Conservation (phyloP, 2,113 vertebrate species). For the Leptocoma aspasia region DNA sequence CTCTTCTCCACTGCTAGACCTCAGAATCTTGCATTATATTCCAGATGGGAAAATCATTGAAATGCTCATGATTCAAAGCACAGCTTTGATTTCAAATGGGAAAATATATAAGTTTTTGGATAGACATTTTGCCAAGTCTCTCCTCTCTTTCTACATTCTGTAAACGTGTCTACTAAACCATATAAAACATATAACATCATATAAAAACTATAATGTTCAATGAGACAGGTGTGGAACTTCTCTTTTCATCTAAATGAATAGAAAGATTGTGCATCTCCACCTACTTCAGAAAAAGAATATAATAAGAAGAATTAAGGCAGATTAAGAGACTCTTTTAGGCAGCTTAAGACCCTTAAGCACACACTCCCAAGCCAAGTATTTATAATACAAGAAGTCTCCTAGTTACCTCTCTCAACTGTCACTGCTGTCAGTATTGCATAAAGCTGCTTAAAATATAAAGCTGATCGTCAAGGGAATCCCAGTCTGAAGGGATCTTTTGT, state of each 20-base stretch:
- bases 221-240: background rate
- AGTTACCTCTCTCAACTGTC: slow-evolving; percentile 32
- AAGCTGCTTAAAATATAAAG: slow-evolving; percentile 54
- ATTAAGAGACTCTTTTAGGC: slow-evolving; percentile 1
- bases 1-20: background rate
- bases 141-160: background rate
- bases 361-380: slow-evolving; percentile 25
- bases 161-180: background rate
- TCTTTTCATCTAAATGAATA: background rate
- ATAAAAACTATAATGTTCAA: background rate
- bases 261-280: background rate
- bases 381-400: background rate
- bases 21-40: background rate
- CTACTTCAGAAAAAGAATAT: background rate
- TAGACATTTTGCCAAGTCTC: background rate
- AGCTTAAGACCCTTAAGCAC: slow-evolving; percentile 31
- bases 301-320: slow-evolving; percentile 26
- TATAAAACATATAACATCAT: background rate
- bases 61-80: background rate
- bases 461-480: slow-evolving; percentile 29
- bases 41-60: background rate
- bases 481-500: slow-evolving; percentile 13
- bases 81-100: background rate
- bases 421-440: slow-evolving; percentile 9
- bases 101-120: background rate